These are phyloP conservation scores for Dinothrombium tinctorium DNA, from an alignment of 1,140 invertebrate genomes.

Conservation along the genomic window DNA sequence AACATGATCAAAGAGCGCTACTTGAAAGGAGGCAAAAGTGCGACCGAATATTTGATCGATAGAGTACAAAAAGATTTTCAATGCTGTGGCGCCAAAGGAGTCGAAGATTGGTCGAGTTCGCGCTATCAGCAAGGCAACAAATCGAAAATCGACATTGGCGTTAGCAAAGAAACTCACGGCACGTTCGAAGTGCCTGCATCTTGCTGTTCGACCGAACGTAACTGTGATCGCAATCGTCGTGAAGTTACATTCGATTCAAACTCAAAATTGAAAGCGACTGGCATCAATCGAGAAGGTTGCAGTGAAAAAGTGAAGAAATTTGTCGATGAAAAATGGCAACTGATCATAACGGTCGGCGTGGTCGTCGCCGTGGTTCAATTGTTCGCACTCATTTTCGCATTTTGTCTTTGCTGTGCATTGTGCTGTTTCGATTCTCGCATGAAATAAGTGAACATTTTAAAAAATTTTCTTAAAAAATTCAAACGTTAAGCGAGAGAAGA, in stretches of 20 bases:
- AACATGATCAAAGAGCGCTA: constrained; percentile 42
- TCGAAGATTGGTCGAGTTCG: constrained; percentile 14
- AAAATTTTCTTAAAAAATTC: no score
- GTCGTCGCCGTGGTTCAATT: constrained; percentile 9
- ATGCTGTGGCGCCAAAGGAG: constrained; percentile 16
- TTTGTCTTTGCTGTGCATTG: constrained; percentile 11
- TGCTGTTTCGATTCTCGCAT: no score
- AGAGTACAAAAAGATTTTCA: constrained; percentile 11
- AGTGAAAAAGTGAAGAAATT: constrained; percentile 7
- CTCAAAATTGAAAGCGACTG: neutral
- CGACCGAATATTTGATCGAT: constrained; percentile 10
- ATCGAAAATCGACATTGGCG: neutral
- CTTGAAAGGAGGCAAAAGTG: constrained; percentile 20
- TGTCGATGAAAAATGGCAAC: constrained; percentile 7
- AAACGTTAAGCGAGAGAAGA: no score
- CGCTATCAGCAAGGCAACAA: neutral
- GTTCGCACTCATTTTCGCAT: constrained; percentile 10
- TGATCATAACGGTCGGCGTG: constrained; percentile 5
- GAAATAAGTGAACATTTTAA: no score
- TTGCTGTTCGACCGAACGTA: constrained; percentile 4
- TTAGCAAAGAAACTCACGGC: neutral
- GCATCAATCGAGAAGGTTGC: constrained; percentile 7
- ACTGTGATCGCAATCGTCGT: neutral
- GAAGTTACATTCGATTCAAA: neutral
- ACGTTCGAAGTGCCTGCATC: constrained; percentile 8